Percentiles rank a stretch among this genome's conserved stretches.
Conservation (phyloP, 2,113 vertebrate genomes). For the Leiothrix lutea region DNA sequence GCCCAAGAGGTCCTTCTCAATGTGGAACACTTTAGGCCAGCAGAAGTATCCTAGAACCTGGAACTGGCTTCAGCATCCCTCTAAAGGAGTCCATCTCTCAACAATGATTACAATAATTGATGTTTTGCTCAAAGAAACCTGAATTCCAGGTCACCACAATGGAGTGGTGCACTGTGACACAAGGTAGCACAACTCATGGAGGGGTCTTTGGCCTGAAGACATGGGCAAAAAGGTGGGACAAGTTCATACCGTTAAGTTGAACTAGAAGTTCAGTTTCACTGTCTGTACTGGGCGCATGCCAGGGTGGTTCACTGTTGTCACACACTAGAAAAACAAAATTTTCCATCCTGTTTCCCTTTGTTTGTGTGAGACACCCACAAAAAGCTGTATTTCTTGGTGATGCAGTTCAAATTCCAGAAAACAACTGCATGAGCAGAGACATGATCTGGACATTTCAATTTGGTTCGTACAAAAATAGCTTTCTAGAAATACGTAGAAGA, state of each 20-base stretch:
- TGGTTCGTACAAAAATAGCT: not conserved
- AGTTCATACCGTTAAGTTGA: not conserved
- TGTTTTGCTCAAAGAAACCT: not conserved
- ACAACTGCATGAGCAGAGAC: not conserved
- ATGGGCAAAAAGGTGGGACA: not conserved
- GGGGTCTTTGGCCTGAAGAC: not conserved
- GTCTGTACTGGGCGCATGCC: rapidly evolving
- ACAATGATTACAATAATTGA: not conserved
- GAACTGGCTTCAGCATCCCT: not conserved
- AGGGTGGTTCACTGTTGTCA: not conserved
- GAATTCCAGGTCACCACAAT: not conserved
- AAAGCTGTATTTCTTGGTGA: not conserved
- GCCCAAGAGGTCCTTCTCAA: not conserved
- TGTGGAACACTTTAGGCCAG: not conserved
- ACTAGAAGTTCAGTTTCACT: not conserved
- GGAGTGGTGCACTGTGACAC: not conserved
- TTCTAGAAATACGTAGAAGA: not conserved
- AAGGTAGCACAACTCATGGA: not conserved
- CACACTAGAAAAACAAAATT: not conserved
- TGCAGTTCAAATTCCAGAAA: not conserved
- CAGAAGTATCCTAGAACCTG: not conserved
- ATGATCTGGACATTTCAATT: not conserved
- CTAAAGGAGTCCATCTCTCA: not conserved
- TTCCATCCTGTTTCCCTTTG: not conserved
- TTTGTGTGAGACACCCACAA: not conserved